phyloP scores from a whole-genome alignment of 2,113 vertebrate species.

The Telmatochromis sp. region DNA sequence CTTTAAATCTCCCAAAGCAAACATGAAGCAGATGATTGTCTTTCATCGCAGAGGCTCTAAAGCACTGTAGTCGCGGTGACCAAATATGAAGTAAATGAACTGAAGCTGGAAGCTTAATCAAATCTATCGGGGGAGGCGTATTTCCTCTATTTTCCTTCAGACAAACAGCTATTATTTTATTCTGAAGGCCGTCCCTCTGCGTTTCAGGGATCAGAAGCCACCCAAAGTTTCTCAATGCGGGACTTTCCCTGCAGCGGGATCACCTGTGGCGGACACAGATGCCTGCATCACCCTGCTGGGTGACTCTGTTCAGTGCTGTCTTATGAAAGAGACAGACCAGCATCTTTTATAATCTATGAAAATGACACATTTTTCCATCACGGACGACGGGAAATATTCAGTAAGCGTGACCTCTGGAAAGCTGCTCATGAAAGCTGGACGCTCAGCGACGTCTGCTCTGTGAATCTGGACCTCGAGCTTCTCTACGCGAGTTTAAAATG shows the following conservation, averaged over 20 bases:
- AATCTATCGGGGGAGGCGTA: not conserved
- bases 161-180: not conserved
- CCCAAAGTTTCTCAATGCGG: not conserved
- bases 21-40: not conserved
- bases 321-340: not conserved
- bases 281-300: accelerated
- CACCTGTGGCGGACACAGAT: accelerated
- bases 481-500: not conserved
- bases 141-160: not conserved
- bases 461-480: not conserved
- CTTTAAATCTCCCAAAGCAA: not conserved
- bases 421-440: accelerated
- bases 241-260: not conserved
- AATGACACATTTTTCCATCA: not conserved
- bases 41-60: not conserved
- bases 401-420: not conserved
- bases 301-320: accelerated
- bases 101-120: not conserved
- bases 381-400: not conserved
- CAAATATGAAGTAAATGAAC: not conserved
- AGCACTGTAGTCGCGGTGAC: not conserved
- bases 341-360: not conserved
- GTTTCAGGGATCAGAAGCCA: not conserved
- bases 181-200: not conserved
- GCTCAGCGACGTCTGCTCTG: not conserved